These are phyloP conservation scores for Diachrysia chrysitis DNA, from an alignment of 2,888 invertebrate genomes.

Conservation along the genomic window DNA sequence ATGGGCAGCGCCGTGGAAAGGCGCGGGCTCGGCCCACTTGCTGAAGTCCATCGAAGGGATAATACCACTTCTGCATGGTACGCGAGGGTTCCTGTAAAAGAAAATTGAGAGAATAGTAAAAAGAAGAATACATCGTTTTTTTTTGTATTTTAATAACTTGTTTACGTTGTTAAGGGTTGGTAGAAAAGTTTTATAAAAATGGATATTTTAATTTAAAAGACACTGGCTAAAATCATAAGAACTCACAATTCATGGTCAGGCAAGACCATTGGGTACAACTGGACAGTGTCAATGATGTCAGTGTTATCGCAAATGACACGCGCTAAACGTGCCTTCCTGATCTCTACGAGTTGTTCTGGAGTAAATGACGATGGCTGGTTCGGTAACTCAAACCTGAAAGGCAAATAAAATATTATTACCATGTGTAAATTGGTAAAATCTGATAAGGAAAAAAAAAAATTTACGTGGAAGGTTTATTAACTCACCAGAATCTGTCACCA, in stretches of 20 bases:
- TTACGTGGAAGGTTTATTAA: neutral
- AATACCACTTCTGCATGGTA: conserved; percentile 96
- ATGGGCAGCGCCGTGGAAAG: conserved; percentile 76
- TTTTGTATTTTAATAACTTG: too few relatives aligned
- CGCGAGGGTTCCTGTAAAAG: conserved; percentile 94
- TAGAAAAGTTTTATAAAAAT: neutral
- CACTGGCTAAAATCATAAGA: neutral
- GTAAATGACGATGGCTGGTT: conserved; percentile 97
- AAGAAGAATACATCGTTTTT: neutral
- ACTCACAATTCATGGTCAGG: conserved; percentile 98
- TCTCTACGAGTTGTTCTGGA: conserved; percentile 94
- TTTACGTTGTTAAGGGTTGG: too few relatives aligned
- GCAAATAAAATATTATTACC: neutral
- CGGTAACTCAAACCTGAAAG: conserved; percentile 93
- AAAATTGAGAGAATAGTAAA: neutral
- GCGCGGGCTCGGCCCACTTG: conserved; percentile 95
- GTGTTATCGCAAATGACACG: conserved; percentile 97
- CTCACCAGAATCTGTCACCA: conserved; percentile 97
- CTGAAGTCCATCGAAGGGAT: conserved; percentile 96
- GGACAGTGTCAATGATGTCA: conserved; percentile 96
- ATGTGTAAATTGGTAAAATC: too few relatives aligned
- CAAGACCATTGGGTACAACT: conserved; percentile 97
- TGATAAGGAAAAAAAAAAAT: too few relatives aligned
- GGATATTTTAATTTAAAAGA: too few relatives aligned
- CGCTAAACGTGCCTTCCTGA: conserved; percentile 94